Conservation (phyloP, 2,888 invertebrate species). For the Drosophila meridionalis region DNA sequence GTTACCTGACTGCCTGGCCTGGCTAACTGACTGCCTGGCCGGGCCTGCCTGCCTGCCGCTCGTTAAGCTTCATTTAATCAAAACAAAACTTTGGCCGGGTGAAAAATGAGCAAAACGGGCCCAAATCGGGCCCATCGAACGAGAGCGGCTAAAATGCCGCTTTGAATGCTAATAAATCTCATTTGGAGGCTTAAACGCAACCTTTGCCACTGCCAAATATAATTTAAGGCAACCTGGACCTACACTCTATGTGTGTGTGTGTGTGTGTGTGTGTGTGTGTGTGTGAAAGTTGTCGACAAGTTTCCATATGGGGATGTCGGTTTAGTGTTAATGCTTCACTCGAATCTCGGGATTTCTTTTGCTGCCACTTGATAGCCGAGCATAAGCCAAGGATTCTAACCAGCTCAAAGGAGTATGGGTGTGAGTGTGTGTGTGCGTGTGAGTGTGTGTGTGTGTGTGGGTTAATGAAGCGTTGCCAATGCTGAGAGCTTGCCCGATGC, state of each 20-base stretch:
- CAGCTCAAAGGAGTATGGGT: conserved; percentile 20
- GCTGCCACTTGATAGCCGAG: conserved; percentile 17
- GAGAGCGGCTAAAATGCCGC: conserved; percentile 74
- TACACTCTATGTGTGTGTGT: background rate
- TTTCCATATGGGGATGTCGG: conserved; percentile 35
- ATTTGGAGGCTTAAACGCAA: conserved; percentile 66
- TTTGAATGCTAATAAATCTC: conserved; percentile 83
- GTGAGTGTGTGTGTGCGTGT: conserved; percentile 19
- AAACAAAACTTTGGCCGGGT: conserved; percentile 77
- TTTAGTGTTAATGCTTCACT: conserved; percentile 41
- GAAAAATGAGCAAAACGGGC: conserved; percentile 69
- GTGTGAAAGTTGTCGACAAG: conserved; percentile 44
- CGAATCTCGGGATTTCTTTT: conserved; percentile 28
- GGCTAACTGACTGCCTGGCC: conserved; percentile 15
- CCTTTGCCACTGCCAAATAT: conserved; percentile 65
- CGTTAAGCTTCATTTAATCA: conserved; percentile 83
- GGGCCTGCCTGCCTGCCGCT: conserved; percentile 40
- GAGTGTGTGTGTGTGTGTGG: conserved; percentile 33
- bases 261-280: conserved; percentile 2
- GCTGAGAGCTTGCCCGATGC: conserved; percentile 18
- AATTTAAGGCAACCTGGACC: conserved; percentile 55
- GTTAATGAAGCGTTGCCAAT: conserved; percentile 61
- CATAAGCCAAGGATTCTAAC: conserved; percentile 49
- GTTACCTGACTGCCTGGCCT: conserved; percentile 23
- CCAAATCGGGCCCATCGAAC: conserved; percentile 16